Percentiles rank a stretch among this genome's conserved stretches.
Conservation (phyloP, 2,888 invertebrate species). For the Euzetes globulus region DNA sequence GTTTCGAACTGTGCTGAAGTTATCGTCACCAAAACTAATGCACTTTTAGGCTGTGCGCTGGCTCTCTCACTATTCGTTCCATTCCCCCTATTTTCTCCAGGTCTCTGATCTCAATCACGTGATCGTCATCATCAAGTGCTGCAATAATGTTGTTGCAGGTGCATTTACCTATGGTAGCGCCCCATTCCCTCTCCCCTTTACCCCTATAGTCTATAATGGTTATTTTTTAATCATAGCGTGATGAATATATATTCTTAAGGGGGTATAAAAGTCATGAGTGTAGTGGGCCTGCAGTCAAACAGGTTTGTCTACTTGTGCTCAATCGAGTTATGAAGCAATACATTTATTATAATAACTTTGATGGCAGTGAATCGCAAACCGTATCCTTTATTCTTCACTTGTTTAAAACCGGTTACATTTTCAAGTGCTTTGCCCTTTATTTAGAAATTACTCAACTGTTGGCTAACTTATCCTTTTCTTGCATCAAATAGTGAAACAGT, state of each 20-base stretch:
- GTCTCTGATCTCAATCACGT: slow-evolving; percentile 25
- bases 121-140: slow-evolving; percentile 10
- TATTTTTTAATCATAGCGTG: neutral
- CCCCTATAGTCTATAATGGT: slow-evolving; percentile 4
- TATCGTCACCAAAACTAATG: slow-evolving; percentile 17
- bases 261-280: slow-evolving; percentile 29
- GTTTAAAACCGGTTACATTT: slow-evolving; percentile 10
- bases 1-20: neutral
- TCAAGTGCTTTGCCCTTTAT: slow-evolving; percentile 27
- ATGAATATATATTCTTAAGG: slow-evolving; percentile 15
- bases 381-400: slow-evolving; percentile 20
- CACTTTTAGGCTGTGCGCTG: slow-evolving; percentile 11
- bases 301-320: slow-evolving; percentile 11
- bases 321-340: neutral
- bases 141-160: neutral
- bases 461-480: slow-evolving; percentile 29
- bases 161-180: slow-evolving; percentile 25
- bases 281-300: slow-evolving; percentile 29
- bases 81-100: slow-evolving; percentile 26
- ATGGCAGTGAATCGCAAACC: neutral
- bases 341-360: neutral
- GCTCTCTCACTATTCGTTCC: neutral
- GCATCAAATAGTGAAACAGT: neutral
- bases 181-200: slow-evolving; percentile 20
- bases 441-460: slow-evolving; percentile 11